A percentile compares a stretch with the other conserved stretches of the same genome.
Conservation (phyloP, 2,888 invertebrate genomes). For the Ormyrus thymus region DNA sequence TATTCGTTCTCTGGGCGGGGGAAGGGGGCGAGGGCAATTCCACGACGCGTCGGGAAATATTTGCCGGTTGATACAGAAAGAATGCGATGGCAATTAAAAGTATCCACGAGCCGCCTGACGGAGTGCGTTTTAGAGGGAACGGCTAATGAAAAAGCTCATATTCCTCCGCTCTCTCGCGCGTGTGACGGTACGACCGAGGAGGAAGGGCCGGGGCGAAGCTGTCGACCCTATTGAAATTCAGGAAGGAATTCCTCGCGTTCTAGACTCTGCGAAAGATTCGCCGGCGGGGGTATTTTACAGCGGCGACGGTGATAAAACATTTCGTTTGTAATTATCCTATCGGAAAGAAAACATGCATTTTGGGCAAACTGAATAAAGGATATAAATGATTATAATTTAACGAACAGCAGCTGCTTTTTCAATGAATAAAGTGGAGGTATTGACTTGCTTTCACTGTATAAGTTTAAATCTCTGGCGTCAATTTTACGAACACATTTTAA, state of each 20-base stretch:
- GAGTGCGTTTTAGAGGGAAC: slow-evolving; percentile 65
- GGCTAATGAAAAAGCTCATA: slow-evolving; percentile 75
- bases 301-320: too few species aligned
- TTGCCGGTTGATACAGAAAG: slow-evolving; percentile 73
- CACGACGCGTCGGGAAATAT: slow-evolving; percentile 72
- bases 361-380: too few species aligned
- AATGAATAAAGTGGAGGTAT: too few species aligned
- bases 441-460: too few species aligned
- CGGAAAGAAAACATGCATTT: too few species aligned
- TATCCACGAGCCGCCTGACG: slow-evolving; percentile 71
- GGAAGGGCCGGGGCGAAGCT: slow-evolving; percentile 55
- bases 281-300: too few species aligned
- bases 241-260: slow-evolving; percentile 63
- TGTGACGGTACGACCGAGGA: background rate
- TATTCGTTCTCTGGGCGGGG: too few species aligned
- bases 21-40: slow-evolving; percentile 58
- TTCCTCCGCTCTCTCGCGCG: slow-evolving; percentile 45
- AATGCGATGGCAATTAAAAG: slow-evolving; percentile 73
- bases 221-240: slow-evolving; percentile 68
- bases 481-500: too few species aligned
- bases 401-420: too few species aligned
- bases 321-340: too few species aligned
- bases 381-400: too few species aligned
- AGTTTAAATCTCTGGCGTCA: too few species aligned
- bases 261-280: slow-evolving; percentile 12